Conservation (phyloP, 2,888 invertebrate genomes). For the Diaprepes abbreviatus region DNA sequence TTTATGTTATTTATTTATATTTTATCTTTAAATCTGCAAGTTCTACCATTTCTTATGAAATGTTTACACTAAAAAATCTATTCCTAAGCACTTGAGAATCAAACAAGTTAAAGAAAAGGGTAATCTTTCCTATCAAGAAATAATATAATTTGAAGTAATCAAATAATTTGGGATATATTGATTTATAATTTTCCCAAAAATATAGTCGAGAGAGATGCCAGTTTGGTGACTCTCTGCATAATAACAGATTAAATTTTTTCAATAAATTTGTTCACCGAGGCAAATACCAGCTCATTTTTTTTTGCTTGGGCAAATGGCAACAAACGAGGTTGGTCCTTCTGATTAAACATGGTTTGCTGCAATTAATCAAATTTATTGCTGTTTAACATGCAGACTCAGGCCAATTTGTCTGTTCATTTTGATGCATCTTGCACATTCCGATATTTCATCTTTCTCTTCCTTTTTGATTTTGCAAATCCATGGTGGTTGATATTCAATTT, state of each 20-base stretch:
- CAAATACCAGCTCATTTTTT: conserved; percentile 12
- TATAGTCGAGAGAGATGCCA: too few species aligned
- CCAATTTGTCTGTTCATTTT: conserved; percentile 45
- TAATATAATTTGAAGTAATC: too few species aligned
- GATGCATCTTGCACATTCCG: conserved; percentile 41
- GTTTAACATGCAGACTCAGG: conserved; percentile 41
- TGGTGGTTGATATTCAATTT: not conserved
- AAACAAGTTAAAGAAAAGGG: too few species aligned
- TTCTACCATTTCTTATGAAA: too few species aligned
- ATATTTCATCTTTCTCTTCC: conserved; percentile 22
- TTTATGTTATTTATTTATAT: too few species aligned
- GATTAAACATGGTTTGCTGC: conserved; percentile 39
- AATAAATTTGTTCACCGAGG: conserved; percentile 18
- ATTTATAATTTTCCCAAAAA: too few species aligned
- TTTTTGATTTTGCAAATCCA: conserved; percentile 10
- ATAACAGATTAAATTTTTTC: conserved; percentile 24
- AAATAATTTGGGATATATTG: too few species aligned
- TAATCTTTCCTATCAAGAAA: too few species aligned
- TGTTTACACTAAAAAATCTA: too few species aligned
- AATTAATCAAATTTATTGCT: conserved; percentile 44
- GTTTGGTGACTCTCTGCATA: too few species aligned
- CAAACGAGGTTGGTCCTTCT: conserved; percentile 17
- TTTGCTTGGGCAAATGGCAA: conserved; percentile 18
- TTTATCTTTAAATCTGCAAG: too few species aligned
- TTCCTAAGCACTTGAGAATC: too few species aligned